Evolutionary conservation across 1,140 invertebrate genomes (phyloP), one percentile per base, ranked within the genome.

Genomic region (Cydia amplana): DNA sequence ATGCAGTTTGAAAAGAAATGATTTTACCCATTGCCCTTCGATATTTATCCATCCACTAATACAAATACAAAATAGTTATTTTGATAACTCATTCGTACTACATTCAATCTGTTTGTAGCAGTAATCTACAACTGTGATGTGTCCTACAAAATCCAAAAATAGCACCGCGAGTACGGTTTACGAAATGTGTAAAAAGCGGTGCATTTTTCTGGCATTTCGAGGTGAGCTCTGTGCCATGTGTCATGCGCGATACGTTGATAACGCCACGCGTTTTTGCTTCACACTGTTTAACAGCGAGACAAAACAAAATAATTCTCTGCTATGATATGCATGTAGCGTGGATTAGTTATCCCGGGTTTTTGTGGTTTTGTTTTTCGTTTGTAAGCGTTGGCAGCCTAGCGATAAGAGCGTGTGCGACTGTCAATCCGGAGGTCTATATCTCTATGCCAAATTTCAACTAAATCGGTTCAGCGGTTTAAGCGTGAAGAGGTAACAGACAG

Each of bases 161-260:
- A 18, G 51, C 51, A 55, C 18, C 7, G 51, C 51, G 51, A 49
- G 5, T 55, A 23, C 20, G 18, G 18, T 23, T 60, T 60, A 60
- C 23, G n/a, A 60, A 60, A 60, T 60, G 20, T 60, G 20, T 7
- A 60, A 60, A 20, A 49, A 23, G 18, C 20, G 55, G 18, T 60
- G n/a, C 65, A 70, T 70, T 70, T 70, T 70, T 70, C 65, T 36
- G 32, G 65, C 65, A 6, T 70, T 70, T 70, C 65, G 32, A n/a
- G 18, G 65, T 70, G 28, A 70, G 28, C 65, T 18, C 49, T 12
- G 16, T 36, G 32, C 32, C 65, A 36, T 70, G 32, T 40, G 65
- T 70, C 65, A 70, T 70, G 32, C 36, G n/a, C n/a, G 65, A 70
- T 70, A 70, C 36, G 65, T 0, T 25, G 65, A 70, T 70, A 70